Evolutionary conservation across 2,113 vertebrate species (phyloP).

Genomic region (Cyphomyrus discorhynchus): DNA sequence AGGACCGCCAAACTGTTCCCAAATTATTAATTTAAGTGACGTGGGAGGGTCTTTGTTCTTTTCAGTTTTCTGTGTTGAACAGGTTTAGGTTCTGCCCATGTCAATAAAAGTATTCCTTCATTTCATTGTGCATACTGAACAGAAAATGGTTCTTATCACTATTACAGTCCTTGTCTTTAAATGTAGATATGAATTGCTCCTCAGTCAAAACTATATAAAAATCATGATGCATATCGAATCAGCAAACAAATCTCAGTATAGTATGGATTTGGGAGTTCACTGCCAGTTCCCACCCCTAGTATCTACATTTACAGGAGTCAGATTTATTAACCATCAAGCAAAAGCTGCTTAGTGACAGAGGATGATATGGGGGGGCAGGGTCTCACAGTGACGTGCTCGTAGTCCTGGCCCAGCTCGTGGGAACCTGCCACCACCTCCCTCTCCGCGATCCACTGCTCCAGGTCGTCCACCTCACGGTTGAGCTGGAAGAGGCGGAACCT

Average conservation of each 20-base stretch:
- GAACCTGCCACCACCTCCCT: conserved; percentile 92
- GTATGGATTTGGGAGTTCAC: background rate
- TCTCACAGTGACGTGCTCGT: conserved; percentile 76
- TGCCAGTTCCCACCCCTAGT: background rate
- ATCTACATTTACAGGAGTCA: background rate
- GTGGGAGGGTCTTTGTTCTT: background rate
- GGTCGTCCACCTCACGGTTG: conserved; percentile 89
- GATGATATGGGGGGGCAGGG: background rate
- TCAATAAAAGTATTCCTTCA: background rate
- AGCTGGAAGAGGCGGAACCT: conserved; percentile 89
- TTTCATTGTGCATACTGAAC: background rate
- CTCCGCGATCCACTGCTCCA: conserved; percentile 95
- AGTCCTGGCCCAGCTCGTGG: conserved; percentile 92
- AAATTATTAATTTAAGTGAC: background rate
- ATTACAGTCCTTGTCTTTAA: background rate
- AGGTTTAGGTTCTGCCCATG: background rate
- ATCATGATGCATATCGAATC: background rate
- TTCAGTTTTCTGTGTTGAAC: background rate
- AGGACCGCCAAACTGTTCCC: background rate
- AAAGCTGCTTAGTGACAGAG: background rate
- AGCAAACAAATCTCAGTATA: background rate
- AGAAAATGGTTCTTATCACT: background rate
- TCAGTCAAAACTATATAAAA: background rate
- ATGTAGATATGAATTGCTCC: background rate
- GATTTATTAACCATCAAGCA: background rate